phyloP scores from a whole-genome alignment of 2,797 vertebrate genomes.

The Phrynocephalus forsythii region DNA sequence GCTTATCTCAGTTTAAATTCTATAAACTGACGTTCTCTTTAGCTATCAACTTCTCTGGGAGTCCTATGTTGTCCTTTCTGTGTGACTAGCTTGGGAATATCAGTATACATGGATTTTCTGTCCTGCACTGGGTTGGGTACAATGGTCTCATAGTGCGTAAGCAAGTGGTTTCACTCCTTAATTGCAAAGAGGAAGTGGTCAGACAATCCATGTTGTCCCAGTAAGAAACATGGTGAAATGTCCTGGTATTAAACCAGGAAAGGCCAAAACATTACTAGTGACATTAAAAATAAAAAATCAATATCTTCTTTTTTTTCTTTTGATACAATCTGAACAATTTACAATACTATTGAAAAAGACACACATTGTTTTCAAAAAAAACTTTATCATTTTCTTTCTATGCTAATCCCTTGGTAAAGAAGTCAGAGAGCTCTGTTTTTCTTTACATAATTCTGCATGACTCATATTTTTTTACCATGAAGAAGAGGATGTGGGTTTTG shows the following conservation, averaged over 20 bases:
- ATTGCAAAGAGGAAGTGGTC: conserved; percentile 86
- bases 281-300: conserved; percentile 59
- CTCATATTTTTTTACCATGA: conserved; percentile 55
- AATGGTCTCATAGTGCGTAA: conserved; percentile 85
- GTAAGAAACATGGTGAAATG: conserved; percentile 75
- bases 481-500: conserved; percentile 67
- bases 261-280: conserved; percentile 67
- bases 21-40: conserved; percentile 31
- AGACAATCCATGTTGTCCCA: conserved; percentile 78
- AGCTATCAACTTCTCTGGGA: conserved; percentile 45
- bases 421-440: conserved; percentile 59
- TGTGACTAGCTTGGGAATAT: conserved; percentile 70
- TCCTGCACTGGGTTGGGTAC: conserved; percentile 80
- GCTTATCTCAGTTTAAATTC: not conserved
- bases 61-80: conserved; percentile 56
- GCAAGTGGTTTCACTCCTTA: conserved; percentile 84
- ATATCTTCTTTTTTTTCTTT: conserved; percentile 36
- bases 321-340: conserved; percentile 55
- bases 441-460: conserved; percentile 55
- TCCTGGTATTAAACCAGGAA: conserved; percentile 76
- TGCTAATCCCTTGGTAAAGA: conserved; percentile 45
- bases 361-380: conserved; percentile 15
- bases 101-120: conserved; percentile 79
- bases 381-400: conserved; percentile 35
- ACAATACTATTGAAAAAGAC: conserved; percentile 45